Base-by-base conservation (phyloP, 2,888 invertebrate genomes). In the Zhengitettix transpicula region DNA sequence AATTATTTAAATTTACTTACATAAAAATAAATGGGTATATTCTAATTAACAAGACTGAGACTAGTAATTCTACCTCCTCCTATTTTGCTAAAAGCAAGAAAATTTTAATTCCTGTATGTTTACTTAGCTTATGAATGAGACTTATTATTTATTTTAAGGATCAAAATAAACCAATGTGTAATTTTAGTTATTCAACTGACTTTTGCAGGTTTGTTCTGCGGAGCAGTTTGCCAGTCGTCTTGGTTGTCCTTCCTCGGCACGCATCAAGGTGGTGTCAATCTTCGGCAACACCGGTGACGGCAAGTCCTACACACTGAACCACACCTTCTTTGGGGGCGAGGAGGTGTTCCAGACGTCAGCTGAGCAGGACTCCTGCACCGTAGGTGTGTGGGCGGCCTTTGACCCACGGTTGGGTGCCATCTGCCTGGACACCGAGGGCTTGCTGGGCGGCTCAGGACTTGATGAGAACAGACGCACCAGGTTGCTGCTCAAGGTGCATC, bases 271-370 rank as follows among this genome's bases (percentile, higher is more conserved):
- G 15, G 81, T 89, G 0, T 85, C 89, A 12, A 87, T 90, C 68
- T 87, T 89, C 73, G 90, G 90, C 3, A 89, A 88, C 68, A 87
- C 87, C 0, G 89, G 89, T 0, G 89, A 88, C 73, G 89, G 89
- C 1, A 89, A 89, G 72, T 88, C 88, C 3, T 80, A 84, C 68
- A 87, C 87, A 0, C 73, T 89, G 68, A 90, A 90, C 71, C 79
- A 87, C 66, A 78, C 81, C 8, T 84, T 85, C 69, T 85, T 84
- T 68, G 71, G 78, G 65, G 84, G 83, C 1, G 73, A 76, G 62
- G 79, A 81, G 41, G 74, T 82, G 0, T 87, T 87, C 69, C 74
- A 74, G 62, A 85, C 85, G 0, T 84, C 84, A 5, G 77, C 81
- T 17, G 79, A 80, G 63, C 86, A 87, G 65, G 76, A 73, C 55